A percentile compares a stretch with the other conserved stretches of the same genome.
Evolutionary conservation across 2,797 vertebrate species (phyloP).

Genomic region (Malacoraja senta): DNA sequence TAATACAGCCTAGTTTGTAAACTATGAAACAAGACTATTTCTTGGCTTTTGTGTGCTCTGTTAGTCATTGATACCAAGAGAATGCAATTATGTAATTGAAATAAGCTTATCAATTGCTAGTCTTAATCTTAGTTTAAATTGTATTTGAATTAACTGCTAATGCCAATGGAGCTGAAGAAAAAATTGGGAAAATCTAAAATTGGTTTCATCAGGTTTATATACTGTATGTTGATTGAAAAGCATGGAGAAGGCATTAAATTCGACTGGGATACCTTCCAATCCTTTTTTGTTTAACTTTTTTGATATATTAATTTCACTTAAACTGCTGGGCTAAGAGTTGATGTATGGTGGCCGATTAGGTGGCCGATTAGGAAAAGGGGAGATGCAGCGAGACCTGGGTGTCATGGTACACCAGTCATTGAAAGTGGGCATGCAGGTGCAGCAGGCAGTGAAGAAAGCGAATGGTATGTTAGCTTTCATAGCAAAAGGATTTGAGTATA

Average conservation of each 20-base stretch:
- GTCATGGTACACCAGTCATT: no score
- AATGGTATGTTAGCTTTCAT: no score
- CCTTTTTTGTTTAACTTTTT: neutral
- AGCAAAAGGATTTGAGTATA: no score
- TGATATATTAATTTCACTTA: neutral
- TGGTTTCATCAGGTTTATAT: neutral
- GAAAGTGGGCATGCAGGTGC: no score
- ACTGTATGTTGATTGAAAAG: neutral
- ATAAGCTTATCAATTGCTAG: conserved; percentile 1
- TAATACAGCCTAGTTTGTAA: neutral
- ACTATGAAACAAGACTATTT: no score
- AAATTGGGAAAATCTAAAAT: neutral
- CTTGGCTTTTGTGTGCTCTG: no score
- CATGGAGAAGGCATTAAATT: neutral
- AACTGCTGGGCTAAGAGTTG: neutral
- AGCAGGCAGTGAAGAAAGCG: no score
- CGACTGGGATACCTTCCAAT: neutral
- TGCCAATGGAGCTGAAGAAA: neutral
- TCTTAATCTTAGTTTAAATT: conserved; percentile 22
- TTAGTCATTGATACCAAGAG: neutral
- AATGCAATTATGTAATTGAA: neutral
- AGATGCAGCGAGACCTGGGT: no score
- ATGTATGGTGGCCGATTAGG: no score
- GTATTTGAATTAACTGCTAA: neutral
- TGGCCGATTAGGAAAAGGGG: no score